Percentiles rank a stretch among this genome's conserved stretches.
These are phyloP conservation scores for Holotrichia oblita DNA, from an alignment of 1,140 invertebrate genomes.

Conservation along the genomic window DNA sequence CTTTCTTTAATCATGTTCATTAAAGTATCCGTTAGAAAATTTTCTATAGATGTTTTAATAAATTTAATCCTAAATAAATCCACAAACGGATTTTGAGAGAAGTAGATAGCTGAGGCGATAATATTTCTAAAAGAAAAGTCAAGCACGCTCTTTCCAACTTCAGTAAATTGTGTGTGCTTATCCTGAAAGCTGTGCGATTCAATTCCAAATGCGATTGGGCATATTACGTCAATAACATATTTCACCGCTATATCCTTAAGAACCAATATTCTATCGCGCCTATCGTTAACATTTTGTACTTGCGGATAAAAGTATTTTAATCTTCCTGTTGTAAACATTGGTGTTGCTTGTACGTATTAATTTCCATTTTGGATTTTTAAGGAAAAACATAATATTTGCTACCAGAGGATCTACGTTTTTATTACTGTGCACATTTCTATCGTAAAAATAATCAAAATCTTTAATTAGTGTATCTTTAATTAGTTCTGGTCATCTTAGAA, in stretches of 20 bases:
- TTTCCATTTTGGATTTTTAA: constrained; percentile 58
- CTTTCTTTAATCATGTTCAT: constrained; percentile 53
- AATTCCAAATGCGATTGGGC: constrained; percentile 68
- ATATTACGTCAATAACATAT: constrained; percentile 69
- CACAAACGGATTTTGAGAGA: constrained; percentile 48
- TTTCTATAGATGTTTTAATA: constrained; percentile 41
- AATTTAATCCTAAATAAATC: constrained; percentile 49
- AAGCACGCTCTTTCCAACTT: constrained; percentile 37
- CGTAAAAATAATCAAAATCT: constrained; percentile 68
- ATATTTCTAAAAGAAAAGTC: constrained; percentile 31
- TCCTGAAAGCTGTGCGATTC: constrained; percentile 51
- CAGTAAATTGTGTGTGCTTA: constrained; percentile 41
- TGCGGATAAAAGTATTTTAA: constrained; percentile 60
- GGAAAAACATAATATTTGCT: constrained; percentile 49
- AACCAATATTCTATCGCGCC: constrained; percentile 48
- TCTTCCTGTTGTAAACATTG: constrained; percentile 58
- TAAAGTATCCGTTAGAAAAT: constrained; percentile 53
- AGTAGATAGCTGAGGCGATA: constrained; percentile 40
- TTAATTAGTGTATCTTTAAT: constrained; percentile 64
- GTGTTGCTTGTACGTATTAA: constrained; percentile 50
- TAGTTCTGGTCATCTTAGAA: constrained; percentile 58
- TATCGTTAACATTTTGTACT: constrained; percentile 48
- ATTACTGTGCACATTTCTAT: constrained; percentile 62
- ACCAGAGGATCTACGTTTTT: constrained; percentile 63
- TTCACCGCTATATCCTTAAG: constrained; percentile 63